These are phyloP conservation scores for Australoheros facetus DNA, from an alignment of 2,797 vertebrate genomes.

Conservation along the genomic window DNA sequence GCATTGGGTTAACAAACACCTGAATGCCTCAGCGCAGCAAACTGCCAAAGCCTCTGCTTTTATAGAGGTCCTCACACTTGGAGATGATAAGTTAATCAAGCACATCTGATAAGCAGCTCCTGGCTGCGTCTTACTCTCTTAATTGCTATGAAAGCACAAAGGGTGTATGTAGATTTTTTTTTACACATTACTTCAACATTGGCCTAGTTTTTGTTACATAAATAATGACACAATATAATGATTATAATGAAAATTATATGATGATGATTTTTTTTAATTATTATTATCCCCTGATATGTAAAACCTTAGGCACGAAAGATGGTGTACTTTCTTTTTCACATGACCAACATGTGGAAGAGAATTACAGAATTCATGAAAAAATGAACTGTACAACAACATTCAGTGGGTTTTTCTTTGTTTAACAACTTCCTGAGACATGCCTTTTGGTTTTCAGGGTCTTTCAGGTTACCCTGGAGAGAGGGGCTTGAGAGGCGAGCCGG, in stretches of 20 bases:
- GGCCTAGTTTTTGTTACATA: background rate
- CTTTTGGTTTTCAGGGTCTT: conserved; percentile 76
- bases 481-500: conserved; percentile 84
- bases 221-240: background rate
- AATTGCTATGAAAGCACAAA: no score
- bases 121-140: no score
- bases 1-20: no score
- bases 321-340: background rate
- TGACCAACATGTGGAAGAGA: background rate
- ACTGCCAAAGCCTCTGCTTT: no score
- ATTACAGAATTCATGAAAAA: background rate
- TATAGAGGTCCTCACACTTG: no score
- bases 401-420: background rate
- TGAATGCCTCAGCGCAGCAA: no score
- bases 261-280: background rate
- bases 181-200: background rate
- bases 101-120: no score
- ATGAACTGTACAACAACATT: background rate
- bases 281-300: background rate
- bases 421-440: conserved; percentile 24
- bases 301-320: background rate
- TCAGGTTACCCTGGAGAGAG: conserved; percentile 83
- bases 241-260: background rate
- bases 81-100: no score
- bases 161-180: no score